A percentile compares a stretch with the other conserved stretches of the same genome.
Conservation (phyloP, 2,797 vertebrate genomes). For the Poeciliopsis infans region DNA sequence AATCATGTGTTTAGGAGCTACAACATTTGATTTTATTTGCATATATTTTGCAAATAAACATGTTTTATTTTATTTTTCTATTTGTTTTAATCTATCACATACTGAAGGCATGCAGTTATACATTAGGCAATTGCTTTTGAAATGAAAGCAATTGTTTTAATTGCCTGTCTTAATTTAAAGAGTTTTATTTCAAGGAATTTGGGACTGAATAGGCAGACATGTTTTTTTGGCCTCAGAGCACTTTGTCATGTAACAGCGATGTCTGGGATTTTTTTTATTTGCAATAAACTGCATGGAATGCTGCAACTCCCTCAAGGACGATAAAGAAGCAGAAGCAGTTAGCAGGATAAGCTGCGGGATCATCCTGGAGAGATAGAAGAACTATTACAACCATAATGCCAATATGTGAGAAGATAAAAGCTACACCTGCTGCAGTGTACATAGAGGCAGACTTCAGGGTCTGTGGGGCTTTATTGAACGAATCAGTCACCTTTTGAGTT, state of each 20-base stretch:
- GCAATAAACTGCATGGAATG: constrained; percentile 55
- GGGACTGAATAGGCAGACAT: constrained; percentile 17
- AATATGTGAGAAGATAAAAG: constrained; percentile 41
- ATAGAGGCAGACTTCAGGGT: constrained; percentile 26
- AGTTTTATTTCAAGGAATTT: constrained; percentile 33
- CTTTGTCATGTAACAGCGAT: constrained; percentile 23
- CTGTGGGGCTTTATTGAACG: constrained; percentile 56
- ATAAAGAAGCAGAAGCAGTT: constrained; percentile 13
- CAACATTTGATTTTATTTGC: not conserved
- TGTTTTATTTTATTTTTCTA: not conserved
- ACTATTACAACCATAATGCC: constrained; percentile 29
- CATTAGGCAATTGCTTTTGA: not conserved
- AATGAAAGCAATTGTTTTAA: constrained; percentile 25
- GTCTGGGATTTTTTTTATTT: constrained; percentile 30
- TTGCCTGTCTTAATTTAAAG: no score
- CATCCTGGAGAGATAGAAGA: constrained; percentile 25
- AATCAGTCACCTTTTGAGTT: constrained; percentile 35
- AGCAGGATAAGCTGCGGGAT: not conserved
- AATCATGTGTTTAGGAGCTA: no score
- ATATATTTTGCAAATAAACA: not conserved
- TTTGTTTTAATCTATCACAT: not conserved
- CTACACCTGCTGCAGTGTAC: constrained; percentile 10
- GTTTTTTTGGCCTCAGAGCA: constrained; percentile 14
- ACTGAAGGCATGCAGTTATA: not conserved
- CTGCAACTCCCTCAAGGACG: constrained; percentile 56